Conservation (phyloP, 2,888 invertebrate species). For the Myathropa florea region DNA sequence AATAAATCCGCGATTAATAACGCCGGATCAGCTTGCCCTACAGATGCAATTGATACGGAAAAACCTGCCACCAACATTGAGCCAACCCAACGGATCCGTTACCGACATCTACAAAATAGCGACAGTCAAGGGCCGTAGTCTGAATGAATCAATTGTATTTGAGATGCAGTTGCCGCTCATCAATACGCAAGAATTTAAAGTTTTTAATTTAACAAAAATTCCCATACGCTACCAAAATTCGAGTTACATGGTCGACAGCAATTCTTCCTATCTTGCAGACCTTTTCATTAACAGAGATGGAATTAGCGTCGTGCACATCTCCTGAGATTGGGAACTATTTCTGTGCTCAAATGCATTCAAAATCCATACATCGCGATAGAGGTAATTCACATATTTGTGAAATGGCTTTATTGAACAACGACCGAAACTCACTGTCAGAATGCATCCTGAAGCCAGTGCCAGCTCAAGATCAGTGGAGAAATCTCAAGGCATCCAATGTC, state of each 20-base stretch:
- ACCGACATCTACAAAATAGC: constrained; percentile 27
- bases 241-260: neutral
- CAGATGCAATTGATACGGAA: neutral
- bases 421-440: too few species aligned
- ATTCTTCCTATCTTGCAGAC: constrained; percentile 1
- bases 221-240: neutral
- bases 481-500: too few species aligned
- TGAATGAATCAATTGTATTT: too few species aligned
- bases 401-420: too few species aligned
- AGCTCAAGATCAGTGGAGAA: too few species aligned
- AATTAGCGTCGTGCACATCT: neutral
- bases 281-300: neutral
- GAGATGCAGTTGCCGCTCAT: neutral
- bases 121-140: too few species aligned
- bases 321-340: too few species aligned
- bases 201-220: neutral
- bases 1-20: constrained; percentile 19
- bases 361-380: too few species aligned
- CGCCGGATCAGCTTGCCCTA: neutral
- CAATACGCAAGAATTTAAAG: neutral
- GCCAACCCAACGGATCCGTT: neutral
- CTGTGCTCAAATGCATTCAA: too few species aligned
- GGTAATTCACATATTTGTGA: too few species aligned
- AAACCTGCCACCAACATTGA: neutral
- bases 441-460: too few species aligned